Base-by-base conservation (phyloP, 1,140 invertebrate genomes). In the Penaeus indicus region DNA sequence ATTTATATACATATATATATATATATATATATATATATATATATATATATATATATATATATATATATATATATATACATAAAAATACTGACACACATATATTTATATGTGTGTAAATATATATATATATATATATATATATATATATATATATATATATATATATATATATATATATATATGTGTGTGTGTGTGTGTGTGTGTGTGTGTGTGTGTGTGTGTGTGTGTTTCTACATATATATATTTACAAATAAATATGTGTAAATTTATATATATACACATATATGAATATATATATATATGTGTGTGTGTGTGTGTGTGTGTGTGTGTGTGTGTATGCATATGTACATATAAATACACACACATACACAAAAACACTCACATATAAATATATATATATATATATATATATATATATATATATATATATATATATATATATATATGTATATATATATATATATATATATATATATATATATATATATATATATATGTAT, bases 341-440 rank as follows among this genome's bases (percentile, higher is more conserved):
- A 64, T 84, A 64, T 84, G 42, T 84, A 64, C 63, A 64, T 63
- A 84, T 84, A 84, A 64, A 64, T 64, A 84, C 63, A 84, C 63
- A 84, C 63, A 83, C 63, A 83, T 83, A 83, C 63, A 83, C 63
- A 83, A 62, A 83, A 62, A 83, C 63, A 83, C 63, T 62, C 63
- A 83, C 63, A 83, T 83, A 83, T 83, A 83, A 62, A 83, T 83
- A 83, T 83, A 83, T 83, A 83, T 83, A 83, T 83, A 83, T 83
- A 83, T 83, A 83, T 83, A 83, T 83, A 83, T 83, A 83, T 83
- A 83, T 83, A 83, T 83, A 83, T 83, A 83, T 83, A 83, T 83
- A 83, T 83, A 83, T 83, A 83, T 83, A 83, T 83, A 83, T 83
- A 83, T 83, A 83, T 83, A 83, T 83, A 83, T 83, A 83, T 83